These are phyloP conservation scores for Rosalia funebris DNA, from an alignment of 2,888 invertebrate genomes.

Conservation along the genomic window DNA sequence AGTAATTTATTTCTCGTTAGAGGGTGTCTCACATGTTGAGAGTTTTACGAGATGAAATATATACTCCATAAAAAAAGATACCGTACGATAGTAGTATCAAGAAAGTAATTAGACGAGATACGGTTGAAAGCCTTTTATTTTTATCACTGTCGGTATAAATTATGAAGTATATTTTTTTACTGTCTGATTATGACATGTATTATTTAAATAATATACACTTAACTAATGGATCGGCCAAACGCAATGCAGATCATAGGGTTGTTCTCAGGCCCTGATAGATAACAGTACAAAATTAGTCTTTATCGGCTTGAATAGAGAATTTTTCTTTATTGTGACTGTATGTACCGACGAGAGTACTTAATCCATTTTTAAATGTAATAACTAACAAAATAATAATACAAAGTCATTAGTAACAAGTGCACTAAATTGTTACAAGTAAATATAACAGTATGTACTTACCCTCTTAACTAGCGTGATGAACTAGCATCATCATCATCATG, in stretches of 20 bases:
- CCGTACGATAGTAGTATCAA: slow-evolving; percentile 27
- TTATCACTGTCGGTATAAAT: slow-evolving; percentile 17
- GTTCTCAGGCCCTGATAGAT: not conserved
- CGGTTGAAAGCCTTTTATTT: slow-evolving; percentile 17
- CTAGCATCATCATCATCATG: no score
- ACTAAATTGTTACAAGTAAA: no score
- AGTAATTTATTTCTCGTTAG: slow-evolving; percentile 30
- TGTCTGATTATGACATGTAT: not conserved
- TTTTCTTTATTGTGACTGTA: no score
- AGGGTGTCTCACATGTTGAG: slow-evolving; percentile 32
- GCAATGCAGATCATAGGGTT: not conserved
- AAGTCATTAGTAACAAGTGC: no score
- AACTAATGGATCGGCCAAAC: not conserved
- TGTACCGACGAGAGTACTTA: no score
- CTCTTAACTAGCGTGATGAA: no score
- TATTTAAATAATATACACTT: not conserved
- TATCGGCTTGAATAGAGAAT: no score
- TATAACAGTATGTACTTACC: no score
- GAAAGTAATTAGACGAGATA: slow-evolving; percentile 28
- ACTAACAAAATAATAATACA: no score
- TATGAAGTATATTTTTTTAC: not conserved
- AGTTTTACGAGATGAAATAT: slow-evolving; percentile 32
- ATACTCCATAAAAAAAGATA: slow-evolving; percentile 30
- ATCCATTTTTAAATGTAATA: no score
- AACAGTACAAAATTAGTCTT: no score